These are phyloP conservation scores for Drosophila quadrilineata DNA, from an alignment of 1,140 invertebrate species.

Conservation along the genomic window DNA sequence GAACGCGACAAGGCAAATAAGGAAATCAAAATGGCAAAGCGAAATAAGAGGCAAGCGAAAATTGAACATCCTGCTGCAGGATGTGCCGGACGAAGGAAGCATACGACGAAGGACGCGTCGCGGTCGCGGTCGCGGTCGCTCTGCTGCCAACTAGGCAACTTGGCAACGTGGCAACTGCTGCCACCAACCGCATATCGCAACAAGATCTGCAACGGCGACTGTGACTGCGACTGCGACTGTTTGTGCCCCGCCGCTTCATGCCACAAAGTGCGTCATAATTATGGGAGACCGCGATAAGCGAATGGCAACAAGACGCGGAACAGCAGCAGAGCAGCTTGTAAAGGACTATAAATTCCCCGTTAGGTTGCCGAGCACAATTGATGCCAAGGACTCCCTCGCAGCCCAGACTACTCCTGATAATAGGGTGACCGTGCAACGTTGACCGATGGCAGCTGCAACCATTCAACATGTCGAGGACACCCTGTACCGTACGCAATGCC, in stretches of 20 bases:
- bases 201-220: neutral
- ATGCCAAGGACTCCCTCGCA: constrained; percentile 70
- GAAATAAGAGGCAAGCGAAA: constrained; percentile 73
- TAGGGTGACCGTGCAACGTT: neutral
- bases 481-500: constrained; percentile 46
- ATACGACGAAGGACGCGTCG: constrained; percentile 9
- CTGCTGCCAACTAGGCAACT: too few species aligned
- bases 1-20: constrained; percentile 70
- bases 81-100: constrained; percentile 42
- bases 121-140: neutral
- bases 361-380: constrained; percentile 56
- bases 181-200: neutral
- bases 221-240: neutral
- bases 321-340: too few species aligned
- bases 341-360: constrained; percentile 39
- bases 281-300: constrained; percentile 43
- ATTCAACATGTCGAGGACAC: constrained; percentile 30
- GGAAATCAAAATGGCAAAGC: constrained; percentile 74
- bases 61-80: constrained; percentile 74
- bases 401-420: neutral
- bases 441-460: neutral
- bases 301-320: constrained; percentile 39
- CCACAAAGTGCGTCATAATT: constrained; percentile 47
- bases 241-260: neutral
- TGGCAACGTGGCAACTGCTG: neutral